These are phyloP conservation scores for Nymphalis io DNA, from an alignment of 1,140 invertebrate species.

Conservation along the genomic window DNA sequence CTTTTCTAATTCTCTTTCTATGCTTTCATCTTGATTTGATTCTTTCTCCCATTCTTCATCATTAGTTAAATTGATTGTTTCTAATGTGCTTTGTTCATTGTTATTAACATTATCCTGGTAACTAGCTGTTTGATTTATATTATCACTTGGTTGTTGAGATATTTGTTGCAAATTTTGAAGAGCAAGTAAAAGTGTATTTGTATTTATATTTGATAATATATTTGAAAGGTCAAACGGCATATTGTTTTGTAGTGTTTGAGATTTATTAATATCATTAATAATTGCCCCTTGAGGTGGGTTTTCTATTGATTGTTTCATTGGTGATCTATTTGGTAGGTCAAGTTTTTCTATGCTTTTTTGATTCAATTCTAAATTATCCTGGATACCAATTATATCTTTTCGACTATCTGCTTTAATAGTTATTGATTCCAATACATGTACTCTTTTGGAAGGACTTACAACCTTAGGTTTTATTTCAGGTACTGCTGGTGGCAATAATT, in stretches of 20 bases:
- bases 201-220: slow-evolving; percentile 66
- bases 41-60: slow-evolving; percentile 77
- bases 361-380: neutral
- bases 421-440: slow-evolving; percentile 59
- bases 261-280: slow-evolving; percentile 15
- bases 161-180: slow-evolving; percentile 71
- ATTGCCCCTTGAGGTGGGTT: slow-evolving; percentile 8
- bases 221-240: slow-evolving; percentile 56
- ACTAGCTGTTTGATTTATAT: slow-evolving; percentile 21
- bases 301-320: slow-evolving; percentile 4
- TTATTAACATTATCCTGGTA: slow-evolving; percentile 32
- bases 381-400: slow-evolving; percentile 6
- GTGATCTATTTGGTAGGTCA: slow-evolving; percentile 1
- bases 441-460: slow-evolving; percentile 59
- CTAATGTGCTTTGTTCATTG: slow-evolving; percentile 42
- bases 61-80: slow-evolving; percentile 75
- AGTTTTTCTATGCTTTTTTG: neutral
- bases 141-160: slow-evolving; percentile 30
- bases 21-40: slow-evolving; percentile 65
- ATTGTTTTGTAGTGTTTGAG: slow-evolving; percentile 16
- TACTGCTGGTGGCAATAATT: neutral
- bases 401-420: slow-evolving; percentile 40
- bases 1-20: slow-evolving; percentile 64
- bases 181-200: slow-evolving; percentile 64
- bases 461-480: slow-evolving; percentile 33